phyloP scores from a whole-genome alignment of 2,113 vertebrate genomes.

The Zonotrichia leucophrys region DNA sequence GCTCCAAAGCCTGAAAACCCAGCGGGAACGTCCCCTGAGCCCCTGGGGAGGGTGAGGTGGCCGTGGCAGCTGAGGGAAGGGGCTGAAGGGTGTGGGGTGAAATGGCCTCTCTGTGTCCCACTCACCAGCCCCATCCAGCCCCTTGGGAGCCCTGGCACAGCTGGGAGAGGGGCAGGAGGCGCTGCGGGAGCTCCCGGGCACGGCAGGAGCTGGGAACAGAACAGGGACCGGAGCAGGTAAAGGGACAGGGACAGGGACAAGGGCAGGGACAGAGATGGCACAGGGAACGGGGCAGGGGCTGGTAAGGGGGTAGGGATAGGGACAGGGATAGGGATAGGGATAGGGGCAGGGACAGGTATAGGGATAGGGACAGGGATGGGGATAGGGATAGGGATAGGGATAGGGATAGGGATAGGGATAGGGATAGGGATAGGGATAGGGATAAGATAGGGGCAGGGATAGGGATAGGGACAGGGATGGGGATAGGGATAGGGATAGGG shows the following conservation, averaged over 20 bases:
- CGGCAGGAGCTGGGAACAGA: too few species aligned
- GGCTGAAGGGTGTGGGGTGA: background rate
- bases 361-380: too few species aligned
- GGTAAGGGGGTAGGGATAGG: background rate
- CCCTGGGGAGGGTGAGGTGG: background rate
- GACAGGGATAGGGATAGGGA: too few species aligned
- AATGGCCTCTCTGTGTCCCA: background rate
- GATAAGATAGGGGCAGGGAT: too few species aligned
- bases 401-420: too few species aligned
- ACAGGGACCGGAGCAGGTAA: too few species aligned
- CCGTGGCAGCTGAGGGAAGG: background rate
- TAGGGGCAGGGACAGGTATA: too few species aligned
- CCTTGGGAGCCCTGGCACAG: too few species aligned
- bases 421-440: too few species aligned
- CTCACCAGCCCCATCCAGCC: background rate
- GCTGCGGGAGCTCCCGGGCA: accelerated
- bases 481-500: too few species aligned
- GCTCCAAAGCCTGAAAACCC: background rate
- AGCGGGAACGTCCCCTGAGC: accelerated
- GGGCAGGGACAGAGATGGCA: background rate
- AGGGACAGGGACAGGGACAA: background rate
- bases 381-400: too few species aligned
- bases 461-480: too few species aligned
- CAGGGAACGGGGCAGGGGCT: background rate
- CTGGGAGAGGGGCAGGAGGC: background rate